phyloP scores from a whole-genome alignment of 2,113 vertebrate species.

The Toxostoma redivivum region DNA sequence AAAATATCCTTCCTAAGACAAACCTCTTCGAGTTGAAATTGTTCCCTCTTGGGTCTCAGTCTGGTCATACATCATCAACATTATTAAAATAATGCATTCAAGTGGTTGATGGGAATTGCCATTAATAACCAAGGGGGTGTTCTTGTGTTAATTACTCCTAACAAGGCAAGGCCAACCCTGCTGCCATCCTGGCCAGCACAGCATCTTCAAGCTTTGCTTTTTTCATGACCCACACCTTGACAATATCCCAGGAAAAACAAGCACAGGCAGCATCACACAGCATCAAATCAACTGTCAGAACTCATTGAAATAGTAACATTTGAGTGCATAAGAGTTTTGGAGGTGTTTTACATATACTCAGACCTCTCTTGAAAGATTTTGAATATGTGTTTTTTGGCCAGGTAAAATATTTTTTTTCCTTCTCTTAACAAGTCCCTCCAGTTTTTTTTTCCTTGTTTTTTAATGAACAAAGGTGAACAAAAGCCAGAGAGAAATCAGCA shows the following conservation, averaged over 20 bases:
- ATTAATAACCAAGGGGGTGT: background rate
- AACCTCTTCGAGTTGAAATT: background rate
- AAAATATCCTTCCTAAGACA: background rate
- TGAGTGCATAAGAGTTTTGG: background rate
- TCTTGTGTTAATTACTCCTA: background rate
- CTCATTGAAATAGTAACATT: background rate
- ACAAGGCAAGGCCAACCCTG: fast-evolving
- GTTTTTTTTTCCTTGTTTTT: background rate
- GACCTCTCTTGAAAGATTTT: background rate
- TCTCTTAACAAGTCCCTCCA: background rate
- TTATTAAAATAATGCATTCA: background rate
- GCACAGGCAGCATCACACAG: background rate
- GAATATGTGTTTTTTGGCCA: background rate
- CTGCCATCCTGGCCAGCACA: background rate
- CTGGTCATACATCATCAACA: background rate
- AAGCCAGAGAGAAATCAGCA: background rate
- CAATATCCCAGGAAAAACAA: background rate
- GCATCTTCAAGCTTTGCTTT: background rate
- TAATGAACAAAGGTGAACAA: background rate
- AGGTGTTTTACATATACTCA: background rate
- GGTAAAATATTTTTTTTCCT: background rate
- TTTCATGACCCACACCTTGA: background rate
- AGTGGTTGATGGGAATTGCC: background rate
- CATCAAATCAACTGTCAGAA: background rate
- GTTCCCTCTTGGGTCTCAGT: background rate